These are phyloP conservation scores for Plotosus lineatus DNA, from an alignment of 2,113 vertebrate genomes.

Conservation along the genomic window DNA sequence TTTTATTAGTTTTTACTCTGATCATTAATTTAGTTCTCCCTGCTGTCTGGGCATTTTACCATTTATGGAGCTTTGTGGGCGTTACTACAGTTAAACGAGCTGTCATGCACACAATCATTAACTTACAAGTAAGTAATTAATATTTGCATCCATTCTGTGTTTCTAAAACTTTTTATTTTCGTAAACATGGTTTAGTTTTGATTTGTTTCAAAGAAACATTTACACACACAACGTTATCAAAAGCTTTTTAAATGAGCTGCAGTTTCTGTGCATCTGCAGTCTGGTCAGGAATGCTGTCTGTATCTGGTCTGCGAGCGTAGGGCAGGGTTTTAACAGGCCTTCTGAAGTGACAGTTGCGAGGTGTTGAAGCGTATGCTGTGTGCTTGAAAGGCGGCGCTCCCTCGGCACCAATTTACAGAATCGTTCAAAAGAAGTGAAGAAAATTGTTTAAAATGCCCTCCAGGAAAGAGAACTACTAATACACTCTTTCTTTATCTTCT, in stretches of 20 bases:
- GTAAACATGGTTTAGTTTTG: accelerated
- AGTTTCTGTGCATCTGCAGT: background rate
- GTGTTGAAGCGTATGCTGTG: too few relatives aligned
- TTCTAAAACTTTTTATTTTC: background rate
- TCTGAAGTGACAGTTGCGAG: background rate
- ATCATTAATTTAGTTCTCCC: background rate
- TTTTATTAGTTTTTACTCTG: background rate
- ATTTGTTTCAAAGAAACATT: background rate
- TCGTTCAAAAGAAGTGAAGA: background rate
- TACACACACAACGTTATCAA: background rate
- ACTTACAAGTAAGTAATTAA: background rate
- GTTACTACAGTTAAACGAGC: background rate
- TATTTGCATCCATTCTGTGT: too few relatives aligned
- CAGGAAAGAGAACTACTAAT: background rate
- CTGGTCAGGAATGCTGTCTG: background rate
- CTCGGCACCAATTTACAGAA: background rate
- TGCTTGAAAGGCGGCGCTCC: background rate
- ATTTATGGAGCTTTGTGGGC: background rate
- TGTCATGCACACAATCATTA: background rate
- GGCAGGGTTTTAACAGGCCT: background rate
- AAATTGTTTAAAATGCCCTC: background rate
- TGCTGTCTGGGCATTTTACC: background rate
- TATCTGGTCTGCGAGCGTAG: background rate
- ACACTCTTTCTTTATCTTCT: background rate
- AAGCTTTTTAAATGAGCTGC: background rate